These are phyloP conservation scores for Chiridota heheva DNA, from an alignment of 35 echinoderm and acorn worm genomes.

Conservation along the genomic window DNA sequence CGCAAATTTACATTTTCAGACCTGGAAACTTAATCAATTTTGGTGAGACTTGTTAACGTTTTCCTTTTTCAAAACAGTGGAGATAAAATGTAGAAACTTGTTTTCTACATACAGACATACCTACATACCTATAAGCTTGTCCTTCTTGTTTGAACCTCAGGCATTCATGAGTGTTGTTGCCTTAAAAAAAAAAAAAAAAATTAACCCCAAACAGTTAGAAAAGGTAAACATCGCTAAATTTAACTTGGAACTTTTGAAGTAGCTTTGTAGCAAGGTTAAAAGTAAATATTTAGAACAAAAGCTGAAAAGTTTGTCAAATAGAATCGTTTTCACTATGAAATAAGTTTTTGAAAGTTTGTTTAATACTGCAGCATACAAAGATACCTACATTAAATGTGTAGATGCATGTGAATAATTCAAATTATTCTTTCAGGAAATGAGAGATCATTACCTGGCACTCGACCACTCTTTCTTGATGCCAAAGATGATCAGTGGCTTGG, in stretches of 20 bases:
- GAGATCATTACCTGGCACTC: slow-evolving; percentile 42
- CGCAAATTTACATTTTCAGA: too few species aligned
- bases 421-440: slow-evolving; percentile 77
- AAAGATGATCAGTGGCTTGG: slow-evolving; percentile 98
- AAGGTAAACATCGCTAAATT: too few species aligned
- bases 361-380: not conserved
- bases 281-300: not conserved
- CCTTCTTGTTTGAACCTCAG: too few species aligned
- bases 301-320: not conserved
- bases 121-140: too few species aligned
- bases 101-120: too few species aligned
- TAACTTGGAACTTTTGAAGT: not conserved
- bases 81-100: too few species aligned
- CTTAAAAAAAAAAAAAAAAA: too few species aligned
- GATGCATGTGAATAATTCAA: not conserved
- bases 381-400: not conserved
- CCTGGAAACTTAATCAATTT: too few species aligned
- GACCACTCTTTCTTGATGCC: slow-evolving; percentile 65
- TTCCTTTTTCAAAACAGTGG: too few species aligned
- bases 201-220: too few species aligned
- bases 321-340: not conserved
- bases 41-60: too few species aligned
- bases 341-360: not conserved
- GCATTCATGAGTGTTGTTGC: too few species aligned
- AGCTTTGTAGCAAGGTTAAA: not conserved